Percentiles rank a stretch among this genome's conserved stretches.
phyloP scores from a whole-genome alignment of 2,797 vertebrate genomes.

The Microctenopoma lineatum region DNA sequence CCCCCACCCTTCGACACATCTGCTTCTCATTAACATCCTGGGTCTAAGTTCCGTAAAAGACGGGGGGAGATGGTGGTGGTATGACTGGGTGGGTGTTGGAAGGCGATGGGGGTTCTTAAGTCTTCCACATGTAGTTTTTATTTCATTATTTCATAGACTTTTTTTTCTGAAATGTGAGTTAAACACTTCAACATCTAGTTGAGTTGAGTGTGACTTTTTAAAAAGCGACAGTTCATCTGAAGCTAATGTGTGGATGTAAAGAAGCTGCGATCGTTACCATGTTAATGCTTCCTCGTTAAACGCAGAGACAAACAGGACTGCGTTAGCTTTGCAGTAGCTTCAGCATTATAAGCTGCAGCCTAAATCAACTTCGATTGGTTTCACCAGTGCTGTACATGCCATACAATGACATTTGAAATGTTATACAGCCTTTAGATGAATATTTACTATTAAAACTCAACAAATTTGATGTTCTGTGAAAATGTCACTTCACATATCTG shows the following conservation, averaged over 20 bases:
- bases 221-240: conserved; percentile 23
- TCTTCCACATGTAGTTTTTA: conserved; percentile 42
- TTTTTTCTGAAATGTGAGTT: conserved; percentile 19
- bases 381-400: no score
- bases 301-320: no score
- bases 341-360: no score
- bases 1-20: conserved; percentile 65
- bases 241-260: no score
- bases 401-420: neutral
- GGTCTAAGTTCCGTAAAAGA: conserved; percentile 61
- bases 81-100: conserved; percentile 24
- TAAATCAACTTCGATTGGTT: no score
- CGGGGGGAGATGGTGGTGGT: neutral
- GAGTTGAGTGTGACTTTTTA: conserved; percentile 27
- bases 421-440: neutral
- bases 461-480: neutral
- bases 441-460: neutral
- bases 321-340: no score
- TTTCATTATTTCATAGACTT: conserved; percentile 38
- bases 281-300: neutral
- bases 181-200: conserved; percentile 6
- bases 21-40: conserved; percentile 75
- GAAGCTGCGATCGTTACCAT: neutral
- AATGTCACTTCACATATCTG: conserved; percentile 14
- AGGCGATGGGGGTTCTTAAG: conserved; percentile 20